phyloP scores from a whole-genome alignment of 2,797 vertebrate genomes.

The Hydrophis major region DNA sequence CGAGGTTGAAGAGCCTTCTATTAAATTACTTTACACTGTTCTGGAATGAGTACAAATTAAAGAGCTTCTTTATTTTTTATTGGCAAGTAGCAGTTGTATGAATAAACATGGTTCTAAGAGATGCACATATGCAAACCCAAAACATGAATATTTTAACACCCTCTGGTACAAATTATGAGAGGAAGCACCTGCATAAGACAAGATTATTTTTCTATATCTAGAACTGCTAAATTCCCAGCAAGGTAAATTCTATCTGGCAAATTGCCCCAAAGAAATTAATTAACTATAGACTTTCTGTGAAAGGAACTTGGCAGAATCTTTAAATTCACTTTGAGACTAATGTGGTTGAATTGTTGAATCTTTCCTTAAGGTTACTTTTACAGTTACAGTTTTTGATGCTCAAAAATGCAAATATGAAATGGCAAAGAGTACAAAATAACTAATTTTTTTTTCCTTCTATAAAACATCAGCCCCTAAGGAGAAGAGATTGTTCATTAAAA shows the following conservation, averaged over 20 bases:
- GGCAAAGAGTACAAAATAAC: background rate
- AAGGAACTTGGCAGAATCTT: constrained; percentile 17
- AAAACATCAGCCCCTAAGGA: background rate
- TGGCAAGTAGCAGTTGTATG: constrained; percentile 48
- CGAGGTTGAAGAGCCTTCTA: constrained; percentile 3
- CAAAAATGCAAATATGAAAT: constrained; percentile 2
- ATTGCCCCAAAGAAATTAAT: constrained; percentile 27
- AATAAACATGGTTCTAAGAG: constrained; percentile 60
- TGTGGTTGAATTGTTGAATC: background rate
- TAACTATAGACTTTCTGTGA: constrained; percentile 10
- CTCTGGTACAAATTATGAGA: constrained; percentile 61
- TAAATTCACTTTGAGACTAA: constrained; percentile 29
- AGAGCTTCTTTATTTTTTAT: background rate
- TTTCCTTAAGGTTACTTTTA: constrained; percentile 5
- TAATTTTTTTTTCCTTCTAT: background rate
- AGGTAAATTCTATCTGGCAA: constrained; percentile 49
- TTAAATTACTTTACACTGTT: background rate
- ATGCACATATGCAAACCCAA: constrained; percentile 60
- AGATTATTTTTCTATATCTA: constrained; percentile 40
- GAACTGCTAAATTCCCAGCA: constrained; percentile 55
- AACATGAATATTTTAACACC: constrained; percentile 65
- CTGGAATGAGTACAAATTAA: constrained; percentile 12
- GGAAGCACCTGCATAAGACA: constrained; percentile 56
- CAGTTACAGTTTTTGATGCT: background rate
- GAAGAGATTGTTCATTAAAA: background rate